Evolutionary conservation across 2,113 vertebrate species (phyloP).

Genomic region (Larimichthys crocea): DNA sequence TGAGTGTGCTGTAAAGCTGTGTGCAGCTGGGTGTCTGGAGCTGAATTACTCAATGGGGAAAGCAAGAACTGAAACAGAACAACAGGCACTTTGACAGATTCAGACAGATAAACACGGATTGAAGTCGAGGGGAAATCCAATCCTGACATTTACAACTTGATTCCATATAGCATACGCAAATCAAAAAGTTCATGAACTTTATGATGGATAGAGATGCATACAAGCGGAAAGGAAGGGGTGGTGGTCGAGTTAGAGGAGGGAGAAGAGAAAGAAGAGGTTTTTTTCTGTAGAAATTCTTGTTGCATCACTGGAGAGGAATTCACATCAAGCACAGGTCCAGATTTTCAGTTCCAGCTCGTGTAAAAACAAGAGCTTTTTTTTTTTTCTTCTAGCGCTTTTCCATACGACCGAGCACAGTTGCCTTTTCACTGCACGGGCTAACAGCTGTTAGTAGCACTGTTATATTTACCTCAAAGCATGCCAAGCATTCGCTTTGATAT

Average conservation of each 20-base stretch:
- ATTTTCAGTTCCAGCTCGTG: constrained; percentile 45
- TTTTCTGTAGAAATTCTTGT: constrained; percentile 61
- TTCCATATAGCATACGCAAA: background rate
- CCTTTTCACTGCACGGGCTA: constrained; percentile 32
- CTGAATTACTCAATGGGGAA: constrained; percentile 32
- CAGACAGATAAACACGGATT: constrained; percentile 36
- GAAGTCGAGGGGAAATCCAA: constrained; percentile 4
- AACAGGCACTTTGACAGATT: constrained; percentile 7
- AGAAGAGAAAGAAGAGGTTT: constrained; percentile 19
- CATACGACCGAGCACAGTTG: constrained; percentile 40
- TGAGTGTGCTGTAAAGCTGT: constrained; percentile 48
- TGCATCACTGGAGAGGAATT: constrained; percentile 81
- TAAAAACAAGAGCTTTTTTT: constrained; percentile 56
- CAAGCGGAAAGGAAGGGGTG: constrained; percentile 33
- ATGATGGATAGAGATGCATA: constrained; percentile 29
- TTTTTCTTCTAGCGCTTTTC: constrained; percentile 54
- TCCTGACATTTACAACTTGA: constrained; percentile 23
- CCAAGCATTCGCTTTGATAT: constrained; percentile 73
- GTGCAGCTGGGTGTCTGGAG: constrained; percentile 48
- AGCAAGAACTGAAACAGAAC: constrained; percentile 18
- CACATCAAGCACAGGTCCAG: constrained; percentile 64
- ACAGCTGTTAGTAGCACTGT: constrained; percentile 64
- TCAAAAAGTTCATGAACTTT: constrained; percentile 49
- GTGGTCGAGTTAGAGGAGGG: constrained; percentile 2
- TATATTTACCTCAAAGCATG: constrained; percentile 72